phyloP scores from a whole-genome alignment of 1,140 invertebrate species.

The Lysiphlebus fabarum region DNA sequence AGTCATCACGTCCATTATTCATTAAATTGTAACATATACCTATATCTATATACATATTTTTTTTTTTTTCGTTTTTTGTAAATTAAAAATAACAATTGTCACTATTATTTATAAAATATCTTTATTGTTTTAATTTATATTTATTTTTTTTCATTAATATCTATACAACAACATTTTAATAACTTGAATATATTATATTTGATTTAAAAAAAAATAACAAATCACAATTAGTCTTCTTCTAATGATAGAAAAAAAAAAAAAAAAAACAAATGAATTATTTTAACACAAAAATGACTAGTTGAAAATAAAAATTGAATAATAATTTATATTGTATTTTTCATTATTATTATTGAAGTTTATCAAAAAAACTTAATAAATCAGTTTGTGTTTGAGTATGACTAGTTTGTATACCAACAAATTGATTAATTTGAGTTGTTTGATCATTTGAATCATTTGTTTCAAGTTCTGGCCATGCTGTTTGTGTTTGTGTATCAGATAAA shows the following conservation, averaged over 20 bases:
- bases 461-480: conserved; percentile 55
- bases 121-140: neutral
- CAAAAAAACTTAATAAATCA: conserved; percentile 49
- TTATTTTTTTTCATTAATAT: too few relatives aligned
- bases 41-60: conserved; percentile 29
- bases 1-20: conserved; percentile 24
- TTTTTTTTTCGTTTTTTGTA: conserved; percentile 35
- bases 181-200: too few relatives aligned
- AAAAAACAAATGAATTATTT: too few relatives aligned
- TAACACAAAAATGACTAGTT: too few relatives aligned
- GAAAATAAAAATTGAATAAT: neutral
- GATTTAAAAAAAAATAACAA: conserved; percentile 10
- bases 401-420: conserved; percentile 42
- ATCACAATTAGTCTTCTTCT: too few relatives aligned
- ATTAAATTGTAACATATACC: conserved; percentile 17
- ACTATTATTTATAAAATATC: neutral
- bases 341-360: conserved; percentile 42
- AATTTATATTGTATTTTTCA: too few relatives aligned
- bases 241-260: neutral
- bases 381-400: conserved; percentile 55
- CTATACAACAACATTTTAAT: too few relatives aligned
- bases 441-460: conserved; percentile 33
- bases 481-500: conserved; percentile 61
- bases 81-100: conserved; percentile 22
- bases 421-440: conserved; percentile 44